A percentile compares a stretch with the other conserved stretches of the same genome.
Evolutionary conservation across 1,140 invertebrate genomes (phyloP).

Genomic region (Leptonema lineaticorne): DNA sequence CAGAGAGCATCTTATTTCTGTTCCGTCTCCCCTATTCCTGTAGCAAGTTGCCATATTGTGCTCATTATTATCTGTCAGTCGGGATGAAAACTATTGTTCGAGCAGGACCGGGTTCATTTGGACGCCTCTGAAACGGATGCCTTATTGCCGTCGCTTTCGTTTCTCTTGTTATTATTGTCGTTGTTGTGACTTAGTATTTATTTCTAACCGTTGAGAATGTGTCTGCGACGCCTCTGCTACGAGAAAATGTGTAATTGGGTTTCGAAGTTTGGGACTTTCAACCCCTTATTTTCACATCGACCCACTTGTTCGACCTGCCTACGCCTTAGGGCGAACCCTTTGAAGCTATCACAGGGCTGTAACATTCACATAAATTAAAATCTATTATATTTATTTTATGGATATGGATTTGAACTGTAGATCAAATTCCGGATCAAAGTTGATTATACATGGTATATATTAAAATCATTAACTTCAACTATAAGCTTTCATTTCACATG

Average conservation of each 20-base stretch:
- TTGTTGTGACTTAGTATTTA: constrained; percentile 1
- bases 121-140: neutral
- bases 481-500: too few species aligned
- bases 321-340: too few species aligned
- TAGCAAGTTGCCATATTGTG: neutral
- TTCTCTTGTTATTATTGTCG: constrained; percentile 2
- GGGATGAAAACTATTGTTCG: constrained; percentile 3
- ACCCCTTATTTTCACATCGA: neutral
- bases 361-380: too few species aligned
- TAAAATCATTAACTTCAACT: too few species aligned
- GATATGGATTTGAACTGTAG: too few species aligned
- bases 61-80: neutral
- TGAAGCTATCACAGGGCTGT: too few species aligned
- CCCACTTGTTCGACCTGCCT: too few species aligned
- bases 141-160: constrained; percentile 5
- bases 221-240: neutral
- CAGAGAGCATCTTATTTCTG: neutral
- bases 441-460: too few species aligned
- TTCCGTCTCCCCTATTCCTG: neutral
- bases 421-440: too few species aligned
- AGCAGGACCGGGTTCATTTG: neutral
- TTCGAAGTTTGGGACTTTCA: constrained; percentile 3
- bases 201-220: too few species aligned
- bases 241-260: constrained; percentile 19
- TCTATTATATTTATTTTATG: too few species aligned